phyloP scores from a whole-genome alignment of 2,797 vertebrate genomes.

The Cirrhinus molitorella region DNA sequence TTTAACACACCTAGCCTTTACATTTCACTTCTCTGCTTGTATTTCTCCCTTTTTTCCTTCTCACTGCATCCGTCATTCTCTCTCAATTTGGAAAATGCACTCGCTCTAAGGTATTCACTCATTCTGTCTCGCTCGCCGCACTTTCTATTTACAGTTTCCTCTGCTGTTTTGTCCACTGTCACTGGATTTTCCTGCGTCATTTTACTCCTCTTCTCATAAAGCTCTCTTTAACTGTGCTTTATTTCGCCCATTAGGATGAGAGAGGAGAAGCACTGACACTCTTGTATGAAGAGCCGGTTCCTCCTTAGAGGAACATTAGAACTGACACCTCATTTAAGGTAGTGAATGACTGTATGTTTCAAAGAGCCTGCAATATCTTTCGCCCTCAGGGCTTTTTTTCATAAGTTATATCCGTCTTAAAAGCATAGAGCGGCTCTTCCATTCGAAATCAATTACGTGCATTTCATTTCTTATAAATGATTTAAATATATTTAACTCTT shows the following conservation, averaged over 20 bases:
- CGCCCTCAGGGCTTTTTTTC: conserved; percentile 17
- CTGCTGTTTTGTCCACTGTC: conserved; percentile 28
- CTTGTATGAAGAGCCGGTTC: conserved; percentile 47
- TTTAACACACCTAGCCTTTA: not conserved
- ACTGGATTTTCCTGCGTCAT: conserved; percentile 23
- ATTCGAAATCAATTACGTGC: conserved; percentile 40
- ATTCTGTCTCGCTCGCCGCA: conserved; percentile 22
- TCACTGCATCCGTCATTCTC: conserved; percentile 11
- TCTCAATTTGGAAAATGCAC: conserved; percentile 12
- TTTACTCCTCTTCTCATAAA: conserved; percentile 30
- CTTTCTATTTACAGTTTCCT: conserved; percentile 11
- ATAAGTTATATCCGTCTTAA: conserved; percentile 32
- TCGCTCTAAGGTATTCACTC: not conserved
- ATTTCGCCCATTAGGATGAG: conserved; percentile 17
- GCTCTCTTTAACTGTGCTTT: conserved; percentile 38
- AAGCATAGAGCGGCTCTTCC: conserved; percentile 6
- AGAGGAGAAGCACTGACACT: conserved; percentile 39
- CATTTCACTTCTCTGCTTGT: not conserved
- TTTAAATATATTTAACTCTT: conserved; percentile 22
- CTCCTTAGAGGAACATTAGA: conserved; percentile 57
- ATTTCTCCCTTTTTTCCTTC: conserved; percentile 17
- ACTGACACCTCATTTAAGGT: conserved; percentile 58
- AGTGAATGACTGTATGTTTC: conserved; percentile 56
- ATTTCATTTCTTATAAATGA: conserved; percentile 36
- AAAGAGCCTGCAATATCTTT: conserved; percentile 39